These are phyloP conservation scores for Drosophila sordidapex DNA, from an alignment of 2,888 invertebrate species.

Conservation along the genomic window DNA sequence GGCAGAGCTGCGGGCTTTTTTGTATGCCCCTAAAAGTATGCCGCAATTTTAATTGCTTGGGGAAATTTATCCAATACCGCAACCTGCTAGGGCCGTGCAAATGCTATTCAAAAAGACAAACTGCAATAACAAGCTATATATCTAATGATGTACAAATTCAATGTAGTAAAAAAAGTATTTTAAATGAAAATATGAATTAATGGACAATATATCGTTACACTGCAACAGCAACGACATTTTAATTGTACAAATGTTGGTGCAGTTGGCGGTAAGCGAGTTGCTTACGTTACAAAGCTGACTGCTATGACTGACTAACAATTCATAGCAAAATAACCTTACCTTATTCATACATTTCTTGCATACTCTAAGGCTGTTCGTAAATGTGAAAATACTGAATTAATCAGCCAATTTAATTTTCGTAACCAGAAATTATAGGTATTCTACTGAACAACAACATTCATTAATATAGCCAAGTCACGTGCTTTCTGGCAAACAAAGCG, in stretches of 20 bases:
- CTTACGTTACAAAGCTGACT: background rate
- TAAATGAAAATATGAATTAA: background rate
- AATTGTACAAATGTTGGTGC: background rate
- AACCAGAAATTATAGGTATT: background rate
- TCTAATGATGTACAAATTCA: background rate
- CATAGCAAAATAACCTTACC: background rate
- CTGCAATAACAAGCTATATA: background rate
- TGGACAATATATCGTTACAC: background rate
- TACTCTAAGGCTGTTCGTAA: conserved; percentile 8
- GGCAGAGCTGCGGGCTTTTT: background rate
- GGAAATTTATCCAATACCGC: background rate
- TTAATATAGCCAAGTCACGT: conserved; percentile 4
- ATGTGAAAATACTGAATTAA: background rate
- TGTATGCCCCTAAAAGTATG: background rate
- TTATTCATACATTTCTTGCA: background rate
- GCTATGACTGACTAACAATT: background rate
- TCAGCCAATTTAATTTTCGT: background rate
- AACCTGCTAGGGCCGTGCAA: background rate
- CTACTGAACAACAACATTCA: background rate
- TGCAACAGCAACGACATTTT: background rate
- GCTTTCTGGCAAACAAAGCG: background rate
- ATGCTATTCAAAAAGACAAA: background rate
- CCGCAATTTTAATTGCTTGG: background rate
- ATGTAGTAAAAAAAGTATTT: background rate
- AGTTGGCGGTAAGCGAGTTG: background rate